These are phyloP conservation scores for Xenentodon cancila DNA, from an alignment of 2,797 vertebrate species.

Conservation along the genomic window DNA sequence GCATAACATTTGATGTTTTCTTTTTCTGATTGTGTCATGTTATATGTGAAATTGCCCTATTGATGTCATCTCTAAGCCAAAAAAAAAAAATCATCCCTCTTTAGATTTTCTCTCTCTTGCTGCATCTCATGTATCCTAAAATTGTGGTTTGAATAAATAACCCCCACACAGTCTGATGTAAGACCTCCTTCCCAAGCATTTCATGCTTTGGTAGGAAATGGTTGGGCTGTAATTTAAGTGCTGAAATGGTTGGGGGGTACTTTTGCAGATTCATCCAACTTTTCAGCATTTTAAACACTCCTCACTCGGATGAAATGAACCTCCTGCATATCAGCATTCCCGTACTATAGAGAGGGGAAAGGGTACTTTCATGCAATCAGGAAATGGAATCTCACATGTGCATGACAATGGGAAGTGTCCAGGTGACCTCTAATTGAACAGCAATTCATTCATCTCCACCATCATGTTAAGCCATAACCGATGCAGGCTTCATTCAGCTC, in stretches of 20 bases:
- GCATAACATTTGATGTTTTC: slow-evolving; percentile 27
- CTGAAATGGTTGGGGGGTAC: slow-evolving; percentile 5
- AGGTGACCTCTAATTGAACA: slow-evolving; percentile 71
- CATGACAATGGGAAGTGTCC: slow-evolving; percentile 66
- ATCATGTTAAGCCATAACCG: slow-evolving; percentile 60
- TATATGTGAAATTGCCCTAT: slow-evolving; percentile 55
- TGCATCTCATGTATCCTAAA: slow-evolving; percentile 63
- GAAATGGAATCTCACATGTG: slow-evolving; percentile 61
- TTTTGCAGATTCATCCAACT: slow-evolving; percentile 27
- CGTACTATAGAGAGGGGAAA: slow-evolving; percentile 5
- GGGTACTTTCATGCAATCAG: slow-evolving; percentile 53
- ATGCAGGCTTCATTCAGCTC: slow-evolving; percentile 47
- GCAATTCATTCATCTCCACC: slow-evolving; percentile 48
- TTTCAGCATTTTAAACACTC: background rate
- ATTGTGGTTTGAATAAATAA: slow-evolving; percentile 48
- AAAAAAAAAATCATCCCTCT: slow-evolving; percentile 54
- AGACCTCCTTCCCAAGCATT: slow-evolving; percentile 27
- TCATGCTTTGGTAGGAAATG: slow-evolving; percentile 12
- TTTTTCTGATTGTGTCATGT: slow-evolving; percentile 42
- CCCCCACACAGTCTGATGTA: slow-evolving; percentile 42
- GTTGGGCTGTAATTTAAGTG: slow-evolving; percentile 1
- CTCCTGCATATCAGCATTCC: background rate
- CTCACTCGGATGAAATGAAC: slow-evolving; percentile 9
- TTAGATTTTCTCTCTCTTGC: slow-evolving; percentile 58
- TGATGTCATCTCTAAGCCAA: slow-evolving; percentile 51